Evolutionary conservation across 2,888 invertebrate species (phyloP).

Genomic region (Drosophila paramelanica): DNA sequence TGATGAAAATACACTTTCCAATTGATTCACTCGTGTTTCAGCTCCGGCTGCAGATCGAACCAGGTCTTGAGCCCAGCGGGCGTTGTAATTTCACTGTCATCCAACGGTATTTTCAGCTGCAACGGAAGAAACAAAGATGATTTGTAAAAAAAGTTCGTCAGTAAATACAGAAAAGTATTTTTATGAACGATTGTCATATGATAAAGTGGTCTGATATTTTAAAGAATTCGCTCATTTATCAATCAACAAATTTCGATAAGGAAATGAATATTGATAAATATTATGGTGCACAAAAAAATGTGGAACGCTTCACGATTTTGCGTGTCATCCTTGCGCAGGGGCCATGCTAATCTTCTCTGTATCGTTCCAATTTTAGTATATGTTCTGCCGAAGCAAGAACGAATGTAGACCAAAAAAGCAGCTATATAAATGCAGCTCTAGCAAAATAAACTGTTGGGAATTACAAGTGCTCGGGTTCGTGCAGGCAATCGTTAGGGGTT

Average conservation of each 20-base stretch:
- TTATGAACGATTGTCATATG: too few relatives aligned
- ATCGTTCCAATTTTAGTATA: constrained; percentile 96
- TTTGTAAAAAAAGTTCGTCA: not conserved
- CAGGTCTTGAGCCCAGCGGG: constrained; percentile 82
- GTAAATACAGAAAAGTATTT: too few relatives aligned
- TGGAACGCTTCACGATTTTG: constrained; percentile 94
- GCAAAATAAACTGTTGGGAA: constrained; percentile 50
- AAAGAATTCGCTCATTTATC: too few relatives aligned
- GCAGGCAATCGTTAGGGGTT: constrained; percentile 16
- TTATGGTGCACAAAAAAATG: constrained; percentile 55
- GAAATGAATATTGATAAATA: too few relatives aligned
- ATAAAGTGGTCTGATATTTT: too few relatives aligned
- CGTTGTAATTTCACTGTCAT: constrained; percentile 82
- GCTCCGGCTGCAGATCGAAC: constrained; percentile 84
- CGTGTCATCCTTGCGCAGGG: constrained; percentile 97
- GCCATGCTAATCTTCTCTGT: constrained; percentile 97
- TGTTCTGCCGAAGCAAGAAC: constrained; percentile 92
- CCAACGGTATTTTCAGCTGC: constrained; percentile 81
- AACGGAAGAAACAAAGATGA: constrained; percentile 18
- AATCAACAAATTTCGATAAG: too few relatives aligned
- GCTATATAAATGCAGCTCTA: constrained; percentile 35
- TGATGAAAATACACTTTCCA: not conserved
- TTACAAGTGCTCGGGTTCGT: constrained; percentile 21
- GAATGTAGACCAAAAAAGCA: rapidly evolving
- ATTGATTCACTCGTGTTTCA: constrained; percentile 90